phyloP scores from a whole-genome alignment of 1,140 invertebrate genomes.

The Stenopsyche tienmushanensis region DNA sequence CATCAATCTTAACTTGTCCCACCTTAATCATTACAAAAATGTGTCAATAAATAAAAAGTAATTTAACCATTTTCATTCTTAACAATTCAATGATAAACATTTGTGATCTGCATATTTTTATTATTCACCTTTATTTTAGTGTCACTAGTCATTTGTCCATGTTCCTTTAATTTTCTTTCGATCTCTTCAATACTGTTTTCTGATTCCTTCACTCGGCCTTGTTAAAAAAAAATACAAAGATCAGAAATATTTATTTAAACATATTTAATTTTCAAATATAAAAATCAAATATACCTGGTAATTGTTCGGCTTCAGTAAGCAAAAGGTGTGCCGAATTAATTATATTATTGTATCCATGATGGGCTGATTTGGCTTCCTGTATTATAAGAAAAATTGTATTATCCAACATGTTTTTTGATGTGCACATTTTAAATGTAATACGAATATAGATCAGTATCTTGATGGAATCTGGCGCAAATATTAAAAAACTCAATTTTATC shows the following conservation, averaged over 20 bases:
- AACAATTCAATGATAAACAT: background rate
- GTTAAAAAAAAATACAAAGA: conserved; percentile 1
- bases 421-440: background rate
- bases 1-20: conserved; percentile 82
- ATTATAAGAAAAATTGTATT: no score
- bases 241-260: conserved; percentile 1
- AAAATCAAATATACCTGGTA: conserved; percentile 33
- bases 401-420: background rate
- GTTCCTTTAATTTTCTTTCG: background rate
- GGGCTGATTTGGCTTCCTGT: no score
- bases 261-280: conserved; percentile 13
- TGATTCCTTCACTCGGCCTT: background rate
- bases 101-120: background rate
- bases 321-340: background rate
- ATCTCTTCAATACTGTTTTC: background rate
- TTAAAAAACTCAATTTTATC: no score
- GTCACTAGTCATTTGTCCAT: background rate
- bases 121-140: conserved; percentile 7
- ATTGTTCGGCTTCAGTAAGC: conserved; percentile 20
- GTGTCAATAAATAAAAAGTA: background rate
- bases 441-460: background rate
- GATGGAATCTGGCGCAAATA: no score
- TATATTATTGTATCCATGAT: background rate
- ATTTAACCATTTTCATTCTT: background rate
- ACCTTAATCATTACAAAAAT: conserved; percentile 62